These are phyloP conservation scores for Plecturocebus donacophilus DNA, from an alignment of 2,113 vertebrate genomes.

Conservation along the genomic window DNA sequence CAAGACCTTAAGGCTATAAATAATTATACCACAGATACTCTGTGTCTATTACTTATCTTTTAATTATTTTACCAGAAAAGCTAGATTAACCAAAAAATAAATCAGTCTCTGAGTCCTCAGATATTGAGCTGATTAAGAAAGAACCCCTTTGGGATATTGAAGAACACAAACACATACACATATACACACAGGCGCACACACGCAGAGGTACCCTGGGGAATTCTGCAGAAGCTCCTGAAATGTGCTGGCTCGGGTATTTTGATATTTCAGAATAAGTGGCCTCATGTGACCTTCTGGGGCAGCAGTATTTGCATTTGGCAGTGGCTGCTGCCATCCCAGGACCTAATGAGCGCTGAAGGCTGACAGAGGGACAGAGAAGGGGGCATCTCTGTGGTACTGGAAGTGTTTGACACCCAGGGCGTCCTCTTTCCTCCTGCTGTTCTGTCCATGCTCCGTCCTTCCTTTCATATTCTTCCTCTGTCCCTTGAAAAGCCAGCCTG, in stretches of 20 bases:
- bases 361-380: background rate
- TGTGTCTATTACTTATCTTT: slow-evolving; percentile 67
- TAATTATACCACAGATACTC: slow-evolving; percentile 50
- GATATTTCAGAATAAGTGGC: slow-evolving; percentile 61
- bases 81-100: slow-evolving; percentile 67
- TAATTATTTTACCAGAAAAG: slow-evolving; percentile 75
- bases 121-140: slow-evolving; percentile 68
- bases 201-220: slow-evolving; percentile 28
- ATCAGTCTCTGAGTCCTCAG: slow-evolving; percentile 54
- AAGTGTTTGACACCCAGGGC: rapidly evolving
- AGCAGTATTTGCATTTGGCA: slow-evolving; percentile 49
- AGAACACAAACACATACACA: background rate
- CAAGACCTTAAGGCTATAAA: slow-evolving; percentile 27
- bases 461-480: background rate
- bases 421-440: background rate
- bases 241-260: slow-evolving; percentile 72
- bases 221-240: slow-evolving; percentile 64
- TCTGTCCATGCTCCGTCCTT: background rate
- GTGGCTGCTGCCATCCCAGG: background rate
- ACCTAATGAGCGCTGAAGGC: slow-evolving; percentile 19
- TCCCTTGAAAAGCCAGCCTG: background rate
- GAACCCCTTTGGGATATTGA: slow-evolving; percentile 42
- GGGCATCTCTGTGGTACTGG: background rate
- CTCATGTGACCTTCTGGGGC: slow-evolving; percentile 60
- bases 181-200: background rate